phyloP scores from a whole-genome alignment of 2,113 vertebrate species.

The Probosciger aterrimus region DNA sequence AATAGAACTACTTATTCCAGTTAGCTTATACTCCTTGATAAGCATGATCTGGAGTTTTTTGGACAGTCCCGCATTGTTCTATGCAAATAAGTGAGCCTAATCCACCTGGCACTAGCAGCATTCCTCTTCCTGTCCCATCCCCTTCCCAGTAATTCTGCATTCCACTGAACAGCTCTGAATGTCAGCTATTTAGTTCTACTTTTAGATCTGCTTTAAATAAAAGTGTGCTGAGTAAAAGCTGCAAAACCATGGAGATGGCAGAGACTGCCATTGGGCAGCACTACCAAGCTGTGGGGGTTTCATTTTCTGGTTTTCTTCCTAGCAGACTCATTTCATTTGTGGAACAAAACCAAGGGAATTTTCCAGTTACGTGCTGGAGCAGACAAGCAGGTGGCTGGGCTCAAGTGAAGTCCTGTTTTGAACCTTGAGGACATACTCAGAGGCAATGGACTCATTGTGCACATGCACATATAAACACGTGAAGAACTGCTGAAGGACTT shows the following conservation, averaged over 20 bases:
- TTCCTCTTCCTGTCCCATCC: not conserved
- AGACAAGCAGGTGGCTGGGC: not conserved
- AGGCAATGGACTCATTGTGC: not conserved
- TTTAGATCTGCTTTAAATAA: slow-evolving; percentile 52
- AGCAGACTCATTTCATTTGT: not conserved
- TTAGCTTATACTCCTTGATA: not conserved
- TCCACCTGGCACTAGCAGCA: not conserved
- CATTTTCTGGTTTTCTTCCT: not conserved
- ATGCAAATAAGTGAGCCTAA: not conserved
- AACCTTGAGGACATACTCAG: not conserved
- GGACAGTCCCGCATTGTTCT: not conserved
- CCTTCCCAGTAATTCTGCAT: slow-evolving; percentile 19
- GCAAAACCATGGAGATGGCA: slow-evolving; percentile 44
- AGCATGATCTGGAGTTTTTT: not conserved
- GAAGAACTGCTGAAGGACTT: not conserved
- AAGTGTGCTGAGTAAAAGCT: slow-evolving; percentile 27
- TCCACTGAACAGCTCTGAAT: not conserved
- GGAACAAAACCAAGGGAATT: not conserved
- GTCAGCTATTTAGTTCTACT: slow-evolving; percentile 41
- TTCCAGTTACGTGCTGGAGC: not conserved
- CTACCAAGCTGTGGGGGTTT: not conserved
- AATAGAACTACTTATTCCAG: not conserved
- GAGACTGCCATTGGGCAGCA: slow-evolving; percentile 22
- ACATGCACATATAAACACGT: not conserved
- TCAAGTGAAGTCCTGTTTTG: not conserved